Conservation (phyloP, 2,797 vertebrate species). For the Borostomias antarcticus region DNA sequence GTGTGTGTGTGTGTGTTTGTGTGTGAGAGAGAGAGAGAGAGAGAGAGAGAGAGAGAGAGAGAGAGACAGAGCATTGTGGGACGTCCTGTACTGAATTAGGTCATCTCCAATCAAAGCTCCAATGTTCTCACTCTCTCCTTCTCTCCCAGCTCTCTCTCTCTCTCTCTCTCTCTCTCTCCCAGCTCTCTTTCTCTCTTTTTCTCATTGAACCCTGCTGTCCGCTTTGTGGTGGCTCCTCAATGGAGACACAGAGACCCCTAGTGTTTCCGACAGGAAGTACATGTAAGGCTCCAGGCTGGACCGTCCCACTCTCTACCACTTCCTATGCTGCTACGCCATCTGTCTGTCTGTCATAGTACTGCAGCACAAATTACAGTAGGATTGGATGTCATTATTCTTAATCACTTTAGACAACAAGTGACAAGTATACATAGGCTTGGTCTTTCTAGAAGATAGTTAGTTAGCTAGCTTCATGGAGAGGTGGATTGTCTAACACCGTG, state of each 20-base stretch:
- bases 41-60: constrained; percentile 14
- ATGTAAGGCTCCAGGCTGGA: neutral
- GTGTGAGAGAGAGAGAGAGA: constrained; percentile 15
- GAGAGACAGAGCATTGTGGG: constrained; percentile 62
- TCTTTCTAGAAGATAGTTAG: no score
- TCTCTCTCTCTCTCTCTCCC: constrained; percentile 32
- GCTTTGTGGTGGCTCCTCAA: constrained; percentile 33
- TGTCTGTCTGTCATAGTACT: constrained; percentile 26
- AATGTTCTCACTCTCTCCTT: constrained; percentile 44
- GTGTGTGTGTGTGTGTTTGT: constrained; percentile 38
- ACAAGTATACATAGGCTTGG: neutral
- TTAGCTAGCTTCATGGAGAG: no score
- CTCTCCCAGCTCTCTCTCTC: constrained; percentile 13
- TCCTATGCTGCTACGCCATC: constrained; percentile 59
- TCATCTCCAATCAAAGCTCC: constrained; percentile 77
- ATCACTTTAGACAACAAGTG: neutral
- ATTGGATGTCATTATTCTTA: no score
- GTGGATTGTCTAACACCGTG: no score
- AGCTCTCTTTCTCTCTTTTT: constrained; percentile 15
- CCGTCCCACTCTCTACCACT: neutral
- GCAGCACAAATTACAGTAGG: neutral
- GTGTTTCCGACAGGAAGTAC: constrained; percentile 34
- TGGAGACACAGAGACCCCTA: constrained; percentile 78
- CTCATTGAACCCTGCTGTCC: constrained; percentile 11
- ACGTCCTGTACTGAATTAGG: constrained; percentile 80